These are phyloP conservation scores for Hippocampus comes DNA, from an alignment of 2,113 vertebrate genomes.

Conservation along the genomic window DNA sequence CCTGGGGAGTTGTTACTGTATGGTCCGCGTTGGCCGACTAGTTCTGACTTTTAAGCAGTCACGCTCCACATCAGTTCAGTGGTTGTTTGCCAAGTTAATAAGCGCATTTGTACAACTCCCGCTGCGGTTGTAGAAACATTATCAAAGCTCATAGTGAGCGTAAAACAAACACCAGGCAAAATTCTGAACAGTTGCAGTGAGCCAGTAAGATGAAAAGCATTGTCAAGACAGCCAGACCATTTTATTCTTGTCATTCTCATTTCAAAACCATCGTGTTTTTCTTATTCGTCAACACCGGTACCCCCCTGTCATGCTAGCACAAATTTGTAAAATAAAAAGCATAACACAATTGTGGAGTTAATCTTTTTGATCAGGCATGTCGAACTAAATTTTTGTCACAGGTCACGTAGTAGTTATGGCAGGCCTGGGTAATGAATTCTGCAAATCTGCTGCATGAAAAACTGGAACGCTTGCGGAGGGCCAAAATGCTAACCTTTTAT, in stretches of 20 bases:
- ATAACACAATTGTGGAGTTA: too few relatives aligned
- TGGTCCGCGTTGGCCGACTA: neutral
- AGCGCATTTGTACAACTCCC: neutral
- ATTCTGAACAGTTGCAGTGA: neutral
- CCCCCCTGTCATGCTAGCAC: neutral
- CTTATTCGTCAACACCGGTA: neutral
- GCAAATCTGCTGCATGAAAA: too few relatives aligned
- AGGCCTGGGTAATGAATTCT: too few relatives aligned
- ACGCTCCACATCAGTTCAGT: neutral
- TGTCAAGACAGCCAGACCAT: neutral
- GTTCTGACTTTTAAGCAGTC: conserved; percentile 2
- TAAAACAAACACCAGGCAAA: neutral
- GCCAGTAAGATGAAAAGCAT: neutral
- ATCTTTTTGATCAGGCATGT: too few relatives aligned
- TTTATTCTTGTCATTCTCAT: too few relatives aligned
- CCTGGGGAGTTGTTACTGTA: neutral
- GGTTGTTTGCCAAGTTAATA: conserved; percentile 1
- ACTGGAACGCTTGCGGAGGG: too few relatives aligned
- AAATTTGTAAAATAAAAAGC: too few relatives aligned
- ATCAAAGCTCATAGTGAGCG: neutral
- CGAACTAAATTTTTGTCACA: too few relatives aligned
- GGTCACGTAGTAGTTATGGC: too few relatives aligned
- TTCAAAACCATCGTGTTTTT: neutral
- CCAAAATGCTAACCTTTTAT: too few relatives aligned
- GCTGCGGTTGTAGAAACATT: neutral